Base-by-base conservation (phyloP, 2,113 vertebrate species). In the Sterrhoptilus dennistouni region DNA sequence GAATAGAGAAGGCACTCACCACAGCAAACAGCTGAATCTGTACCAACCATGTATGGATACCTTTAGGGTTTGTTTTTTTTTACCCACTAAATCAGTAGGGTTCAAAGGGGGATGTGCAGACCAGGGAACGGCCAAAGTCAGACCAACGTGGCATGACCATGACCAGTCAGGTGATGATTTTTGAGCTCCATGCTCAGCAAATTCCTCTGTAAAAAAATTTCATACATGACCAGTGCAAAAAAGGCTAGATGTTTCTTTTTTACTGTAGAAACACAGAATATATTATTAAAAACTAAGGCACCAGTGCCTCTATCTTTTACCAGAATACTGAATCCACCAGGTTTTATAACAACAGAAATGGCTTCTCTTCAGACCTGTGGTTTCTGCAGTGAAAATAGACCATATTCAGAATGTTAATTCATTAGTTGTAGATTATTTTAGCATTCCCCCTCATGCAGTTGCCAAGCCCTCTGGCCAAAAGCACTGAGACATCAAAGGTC, bases 401-500 rank as follows among this genome's bases (percentile, higher is more conserved):
- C 69, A 38, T 78, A 72, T 93, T 79, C 38, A 64, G 71, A 91
- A 95, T 85, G 71, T 79, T 90, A 91, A 95, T 93, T 88, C 7
- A 5, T 63, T 87, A 72, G 38, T 40, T 89, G 84, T 40, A 83
- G 68, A 88, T 86, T 89, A 70, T 68, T 91, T 95, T 84, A 93
- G 38, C 66, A 80, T 88, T 96, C 50, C 15, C 14, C 44, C 50
- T 83, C 57, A 72, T 24, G 50, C 85, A 50, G 44, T 94, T 95
- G 83, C 87, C 87, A 93, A 90, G 81, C 78, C 78, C 93, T 91
- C 74, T 79, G 66, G 65, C 75, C 81, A 91, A 93, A 96, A 94
- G 40, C 86, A 84, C 50, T 76, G 79, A 93, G 84, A 95, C 89
- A 87, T 77, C 89, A 95, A 96, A 95, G 95, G 96, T 97, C 96